Evolutionary conservation across 2,113 vertebrate species (phyloP).

Genomic region (Pontoporia blainvillei): DNA sequence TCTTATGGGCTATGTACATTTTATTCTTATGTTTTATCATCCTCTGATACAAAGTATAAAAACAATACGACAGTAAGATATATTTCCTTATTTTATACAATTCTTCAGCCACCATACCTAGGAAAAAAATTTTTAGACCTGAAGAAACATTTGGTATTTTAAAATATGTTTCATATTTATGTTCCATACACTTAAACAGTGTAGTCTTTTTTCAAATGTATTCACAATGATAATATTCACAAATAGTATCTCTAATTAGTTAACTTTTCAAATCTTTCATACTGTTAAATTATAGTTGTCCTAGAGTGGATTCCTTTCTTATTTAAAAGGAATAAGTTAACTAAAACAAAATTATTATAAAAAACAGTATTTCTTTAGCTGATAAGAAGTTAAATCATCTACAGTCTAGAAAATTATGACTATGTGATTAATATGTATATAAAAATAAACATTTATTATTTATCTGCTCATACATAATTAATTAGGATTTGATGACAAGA

Average conservation of each 20-base stretch:
- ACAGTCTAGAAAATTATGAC: background rate
- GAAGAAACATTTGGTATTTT: background rate
- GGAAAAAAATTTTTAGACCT: background rate
- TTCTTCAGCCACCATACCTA: background rate
- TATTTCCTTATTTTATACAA: conserved; percentile 16
- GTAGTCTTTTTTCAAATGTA: background rate
- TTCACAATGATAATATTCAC: background rate
- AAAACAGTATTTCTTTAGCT: background rate
- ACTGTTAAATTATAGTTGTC: background rate
- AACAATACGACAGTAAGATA: background rate
- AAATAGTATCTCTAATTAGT: background rate
- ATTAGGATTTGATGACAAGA: background rate
- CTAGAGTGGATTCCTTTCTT: background rate
- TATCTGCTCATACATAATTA: background rate
- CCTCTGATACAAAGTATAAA: background rate
- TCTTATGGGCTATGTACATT: background rate
- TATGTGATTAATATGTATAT: background rate
- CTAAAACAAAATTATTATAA: background rate
- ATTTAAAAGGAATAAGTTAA: background rate
- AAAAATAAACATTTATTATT: background rate
- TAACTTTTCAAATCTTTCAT: background rate
- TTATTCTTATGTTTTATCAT: conserved; percentile 5
- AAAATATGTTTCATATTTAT: background rate
- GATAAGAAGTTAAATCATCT: background rate
- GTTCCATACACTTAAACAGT: background rate